A percentile compares a stretch with the other conserved stretches of the same genome.
These are phyloP conservation scores for Emydocephalus ijimae DNA, from an alignment of 2,113 vertebrate genomes.

Conservation along the genomic window DNA sequence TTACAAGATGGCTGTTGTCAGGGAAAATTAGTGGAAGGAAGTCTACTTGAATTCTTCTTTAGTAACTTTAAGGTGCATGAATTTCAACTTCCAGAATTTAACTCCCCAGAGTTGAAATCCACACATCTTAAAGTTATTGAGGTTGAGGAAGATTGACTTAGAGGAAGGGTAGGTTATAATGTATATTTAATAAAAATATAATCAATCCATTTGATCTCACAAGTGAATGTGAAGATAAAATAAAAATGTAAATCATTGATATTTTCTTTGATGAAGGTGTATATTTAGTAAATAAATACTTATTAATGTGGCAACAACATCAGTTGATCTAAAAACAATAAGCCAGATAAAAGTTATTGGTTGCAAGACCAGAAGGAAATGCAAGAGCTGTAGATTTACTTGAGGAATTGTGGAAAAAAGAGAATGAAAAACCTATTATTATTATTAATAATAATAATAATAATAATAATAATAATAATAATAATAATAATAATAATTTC, in stretches of 20 bases:
- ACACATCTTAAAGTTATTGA: neutral
- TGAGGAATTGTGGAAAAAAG: neutral
- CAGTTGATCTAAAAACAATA: neutral
- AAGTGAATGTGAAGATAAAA: too few species aligned
- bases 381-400: neutral
- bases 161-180: too few species aligned
- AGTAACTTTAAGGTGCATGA: neutral
- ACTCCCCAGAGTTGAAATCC: neutral
- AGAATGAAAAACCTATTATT: neutral
- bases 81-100: neutral
- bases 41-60: neutral
- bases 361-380: neutral
- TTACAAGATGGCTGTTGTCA: neutral
- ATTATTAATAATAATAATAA: too few species aligned
- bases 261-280: too few species aligned
- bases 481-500: too few species aligned
- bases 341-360: neutral
- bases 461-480: too few species aligned
- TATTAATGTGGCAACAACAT: too few species aligned
- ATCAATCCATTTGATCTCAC: too few species aligned
- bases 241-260: too few species aligned
- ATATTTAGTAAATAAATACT: too few species aligned
- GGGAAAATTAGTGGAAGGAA: neutral
- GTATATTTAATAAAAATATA: too few species aligned
- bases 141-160: too few species aligned